phyloP scores from a whole-genome alignment of 2,113 vertebrate genomes.

The Salminus brasiliensis region DNA sequence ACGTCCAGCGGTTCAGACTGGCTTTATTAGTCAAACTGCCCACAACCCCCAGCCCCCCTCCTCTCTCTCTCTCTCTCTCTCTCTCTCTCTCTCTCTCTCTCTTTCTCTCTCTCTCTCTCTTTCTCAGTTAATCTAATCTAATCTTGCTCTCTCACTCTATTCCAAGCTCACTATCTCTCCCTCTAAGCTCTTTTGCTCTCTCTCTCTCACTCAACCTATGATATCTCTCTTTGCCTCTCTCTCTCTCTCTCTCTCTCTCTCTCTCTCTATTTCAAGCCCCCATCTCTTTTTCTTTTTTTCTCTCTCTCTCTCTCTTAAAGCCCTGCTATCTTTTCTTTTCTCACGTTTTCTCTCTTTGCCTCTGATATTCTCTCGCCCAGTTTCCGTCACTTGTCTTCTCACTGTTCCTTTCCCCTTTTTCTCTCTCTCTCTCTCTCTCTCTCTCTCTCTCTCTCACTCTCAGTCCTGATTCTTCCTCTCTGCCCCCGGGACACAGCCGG shows the following conservation, averaged over 20 bases:
- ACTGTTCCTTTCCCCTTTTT: slow-evolving; percentile 58
- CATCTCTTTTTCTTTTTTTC: slow-evolving; percentile 65
- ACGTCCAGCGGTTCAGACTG: slow-evolving; percentile 76
- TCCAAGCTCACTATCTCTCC: too few relatives aligned
- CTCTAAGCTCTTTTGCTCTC: too few relatives aligned
- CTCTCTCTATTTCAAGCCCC: slow-evolving; percentile 5
- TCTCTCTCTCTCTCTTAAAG: slow-evolving; percentile 76
- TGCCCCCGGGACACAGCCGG: slow-evolving; percentile 88
- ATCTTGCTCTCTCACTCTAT: slow-evolving; percentile 70
- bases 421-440: slow-evolving; percentile 79
- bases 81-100: slow-evolving; percentile 52
- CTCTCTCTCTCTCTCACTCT: slow-evolving; percentile 56
- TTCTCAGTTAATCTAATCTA: slow-evolving; percentile 59
- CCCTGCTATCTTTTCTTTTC: slow-evolving; percentile 66
- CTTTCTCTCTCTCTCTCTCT: slow-evolving; percentile 8
- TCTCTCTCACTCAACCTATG: slow-evolving; percentile 61
- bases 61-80: slow-evolving; percentile 80
- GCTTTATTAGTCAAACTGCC: slow-evolving; percentile 97
- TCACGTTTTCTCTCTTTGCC: slow-evolving; percentile 16
- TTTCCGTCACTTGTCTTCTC: slow-evolving; percentile 54
- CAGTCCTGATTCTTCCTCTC: slow-evolving; percentile 55
- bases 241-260: slow-evolving; percentile 73
- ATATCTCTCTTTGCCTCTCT: slow-evolving; percentile 65
- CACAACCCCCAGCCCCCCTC: too few relatives aligned
- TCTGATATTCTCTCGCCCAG: slow-evolving; percentile 66